Conservation (phyloP, 2,888 invertebrate species). For the Oxycera nigricornis region DNA sequence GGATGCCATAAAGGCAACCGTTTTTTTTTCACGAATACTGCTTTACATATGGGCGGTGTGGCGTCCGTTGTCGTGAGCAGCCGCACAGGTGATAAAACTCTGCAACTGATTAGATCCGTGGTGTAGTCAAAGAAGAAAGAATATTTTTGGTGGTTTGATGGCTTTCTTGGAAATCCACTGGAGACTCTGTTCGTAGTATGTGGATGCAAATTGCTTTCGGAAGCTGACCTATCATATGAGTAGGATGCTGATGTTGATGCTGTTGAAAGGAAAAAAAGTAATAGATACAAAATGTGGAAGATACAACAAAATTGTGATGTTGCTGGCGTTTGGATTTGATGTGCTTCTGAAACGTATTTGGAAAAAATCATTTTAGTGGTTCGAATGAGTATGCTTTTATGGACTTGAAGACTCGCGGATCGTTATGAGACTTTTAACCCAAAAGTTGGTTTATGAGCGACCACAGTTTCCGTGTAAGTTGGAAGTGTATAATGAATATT, state of each 20-base stretch:
- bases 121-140: not conserved
- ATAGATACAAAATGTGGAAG: not conserved
- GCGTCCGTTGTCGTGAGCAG: not conserved
- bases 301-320: not conserved
- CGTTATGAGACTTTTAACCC: not conserved
- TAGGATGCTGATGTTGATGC: not conserved
- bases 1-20: not conserved
- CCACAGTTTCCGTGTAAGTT: not conserved
- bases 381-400: not conserved
- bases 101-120: not conserved
- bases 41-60: conserved; percentile 3
- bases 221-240: not conserved
- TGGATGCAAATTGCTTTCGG: not conserved
- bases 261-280: not conserved
- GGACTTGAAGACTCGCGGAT: not conserved
- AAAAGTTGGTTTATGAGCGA: not conserved
- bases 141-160: not conserved
- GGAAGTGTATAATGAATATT: not conserved
- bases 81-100: not conserved
- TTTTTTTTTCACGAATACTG: not conserved
- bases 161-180: not conserved
- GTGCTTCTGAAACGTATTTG: not conserved
- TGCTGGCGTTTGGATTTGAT: not conserved
- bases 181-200: not conserved
- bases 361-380: not conserved